Conservation (phyloP, 2,797 vertebrate genomes). For the Anas acuta region DNA sequence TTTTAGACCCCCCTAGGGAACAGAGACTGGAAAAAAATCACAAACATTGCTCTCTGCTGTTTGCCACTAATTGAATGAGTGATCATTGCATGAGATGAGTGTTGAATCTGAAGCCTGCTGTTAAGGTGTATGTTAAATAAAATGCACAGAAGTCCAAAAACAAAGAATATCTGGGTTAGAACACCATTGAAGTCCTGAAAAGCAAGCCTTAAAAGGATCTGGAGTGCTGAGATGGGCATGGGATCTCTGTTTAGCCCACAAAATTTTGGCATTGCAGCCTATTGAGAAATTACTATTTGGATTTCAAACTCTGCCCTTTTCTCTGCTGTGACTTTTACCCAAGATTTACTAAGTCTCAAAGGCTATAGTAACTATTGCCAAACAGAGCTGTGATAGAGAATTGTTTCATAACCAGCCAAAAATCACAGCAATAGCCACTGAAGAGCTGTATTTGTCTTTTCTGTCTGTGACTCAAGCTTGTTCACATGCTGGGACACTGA, state of each 20-base stretch:
- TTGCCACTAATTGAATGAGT: slow-evolving; percentile 55
- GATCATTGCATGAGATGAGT: slow-evolving; percentile 1
- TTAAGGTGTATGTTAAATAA: slow-evolving; percentile 24
- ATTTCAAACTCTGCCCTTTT: slow-evolving; percentile 21
- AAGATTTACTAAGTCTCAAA: slow-evolving; percentile 27
- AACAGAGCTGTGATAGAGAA: neutral
- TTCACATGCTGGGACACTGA: neutral
- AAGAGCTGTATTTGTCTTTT: slow-evolving; percentile 1
- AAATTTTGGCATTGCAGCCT: slow-evolving; percentile 4
- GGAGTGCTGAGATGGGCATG: neutral
- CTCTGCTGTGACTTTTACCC: slow-evolving; percentile 37
- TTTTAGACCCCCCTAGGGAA: slow-evolving; percentile 39
- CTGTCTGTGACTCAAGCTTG: neutral
- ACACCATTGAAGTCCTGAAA: neutral
- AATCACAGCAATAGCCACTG: neutral
- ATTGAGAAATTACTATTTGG: slow-evolving; percentile 38
- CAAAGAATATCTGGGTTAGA: neutral
- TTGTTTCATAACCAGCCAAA: slow-evolving; percentile 3
- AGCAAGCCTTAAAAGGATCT: neutral
- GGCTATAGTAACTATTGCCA: neutral
- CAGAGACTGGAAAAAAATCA: neutral
- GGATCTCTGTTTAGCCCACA: slow-evolving; percentile 23
- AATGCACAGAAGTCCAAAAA: neutral
- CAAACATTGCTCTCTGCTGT: slow-evolving; percentile 33
- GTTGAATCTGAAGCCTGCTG: slow-evolving; percentile 1